Conservation (phyloP, 1,140 invertebrate genomes). For the Heliconius nattereri region DNA sequence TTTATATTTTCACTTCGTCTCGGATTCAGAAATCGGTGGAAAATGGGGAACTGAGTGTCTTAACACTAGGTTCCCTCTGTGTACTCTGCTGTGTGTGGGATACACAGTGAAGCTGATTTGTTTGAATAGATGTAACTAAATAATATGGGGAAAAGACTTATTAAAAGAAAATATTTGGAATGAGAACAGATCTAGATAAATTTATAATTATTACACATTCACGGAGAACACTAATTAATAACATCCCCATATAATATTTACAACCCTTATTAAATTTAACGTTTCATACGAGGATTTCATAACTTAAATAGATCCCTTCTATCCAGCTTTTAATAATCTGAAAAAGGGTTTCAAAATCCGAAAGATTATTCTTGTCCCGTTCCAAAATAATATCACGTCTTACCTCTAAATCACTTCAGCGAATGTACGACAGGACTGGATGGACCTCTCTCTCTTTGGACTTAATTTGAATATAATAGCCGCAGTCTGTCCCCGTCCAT, state of each 20-base stretch:
- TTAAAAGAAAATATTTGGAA: too few species aligned
- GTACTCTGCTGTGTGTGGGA: too few species aligned
- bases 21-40: too few species aligned
- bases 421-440: slow-evolving; percentile 37
- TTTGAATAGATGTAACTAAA: too few species aligned
- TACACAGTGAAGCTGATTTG: too few species aligned
- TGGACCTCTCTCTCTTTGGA: slow-evolving; percentile 37
- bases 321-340: slow-evolving; percentile 24
- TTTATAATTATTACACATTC: neutral
- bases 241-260: neutral
- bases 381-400: slow-evolving; percentile 45
- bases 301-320: neutral
- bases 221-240: neutral
- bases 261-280: neutral
- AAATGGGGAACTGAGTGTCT: too few species aligned
- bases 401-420: slow-evolving; percentile 52
- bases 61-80: too few species aligned
- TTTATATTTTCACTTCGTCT: too few species aligned
- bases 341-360: slow-evolving; percentile 38
- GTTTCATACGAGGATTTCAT: neutral
- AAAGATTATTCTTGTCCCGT: slow-evolving; percentile 39
- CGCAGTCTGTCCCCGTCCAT: slow-evolving; percentile 23
- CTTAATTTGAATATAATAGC: slow-evolving; percentile 54
- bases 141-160: too few species aligned
- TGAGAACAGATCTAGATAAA: too few species aligned